Evolutionary conservation across 2,113 vertebrate species (phyloP).

Genomic region (Sitta europaea): DNA sequence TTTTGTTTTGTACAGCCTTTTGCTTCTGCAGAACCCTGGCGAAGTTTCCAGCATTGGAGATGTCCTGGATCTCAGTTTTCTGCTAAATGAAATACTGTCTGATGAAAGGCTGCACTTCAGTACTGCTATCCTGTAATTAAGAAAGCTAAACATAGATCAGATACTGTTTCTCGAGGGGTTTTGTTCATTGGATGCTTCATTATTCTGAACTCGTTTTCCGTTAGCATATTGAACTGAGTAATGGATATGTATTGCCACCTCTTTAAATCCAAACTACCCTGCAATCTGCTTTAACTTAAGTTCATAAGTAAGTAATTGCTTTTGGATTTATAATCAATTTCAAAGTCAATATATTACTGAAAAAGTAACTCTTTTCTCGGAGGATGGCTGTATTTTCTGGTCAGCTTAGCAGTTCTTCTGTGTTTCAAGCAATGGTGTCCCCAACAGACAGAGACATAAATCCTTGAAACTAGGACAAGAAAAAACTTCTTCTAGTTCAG

Average conservation of each 20-base stretch:
- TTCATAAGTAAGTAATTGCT: not conserved
- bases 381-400: not conserved
- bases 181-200: not conserved
- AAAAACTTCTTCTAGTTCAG: not conserved
- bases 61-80: not conserved
- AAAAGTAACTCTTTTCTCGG: not conserved
- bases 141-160: not conserved
- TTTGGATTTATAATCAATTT: constrained; percentile 25
- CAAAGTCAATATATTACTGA: not conserved
- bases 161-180: not conserved
- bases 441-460: not conserved
- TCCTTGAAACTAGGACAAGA: not conserved
- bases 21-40: not conserved
- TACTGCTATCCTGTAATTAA: not conserved
- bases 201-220: not conserved
- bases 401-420: not conserved
- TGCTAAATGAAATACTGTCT: not conserved
- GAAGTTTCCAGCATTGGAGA: not conserved
- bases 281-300: not conserved
- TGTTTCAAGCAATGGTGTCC: not conserved
- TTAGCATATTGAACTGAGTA: not conserved
- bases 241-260: not conserved
- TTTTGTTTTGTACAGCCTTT: not conserved
- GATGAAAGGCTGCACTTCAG: not conserved
- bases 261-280: constrained; percentile 8